These are phyloP conservation scores for Microctenopoma lineatum DNA, from an alignment of 2,797 vertebrate species.

Conservation along the genomic window DNA sequence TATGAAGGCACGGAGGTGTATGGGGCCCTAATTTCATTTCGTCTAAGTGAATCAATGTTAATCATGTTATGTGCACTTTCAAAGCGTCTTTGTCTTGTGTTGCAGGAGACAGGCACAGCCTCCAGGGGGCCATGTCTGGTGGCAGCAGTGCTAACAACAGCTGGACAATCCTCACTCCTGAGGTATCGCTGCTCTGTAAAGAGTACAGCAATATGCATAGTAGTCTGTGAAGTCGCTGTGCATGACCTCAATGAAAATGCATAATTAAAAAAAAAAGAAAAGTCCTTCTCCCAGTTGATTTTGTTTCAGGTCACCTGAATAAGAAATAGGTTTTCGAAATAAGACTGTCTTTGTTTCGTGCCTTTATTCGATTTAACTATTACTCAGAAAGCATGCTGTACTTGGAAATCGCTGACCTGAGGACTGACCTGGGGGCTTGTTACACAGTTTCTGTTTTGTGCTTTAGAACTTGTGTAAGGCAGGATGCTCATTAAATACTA, in stretches of 20 bases:
- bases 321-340: slow-evolving; percentile 52
- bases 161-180: slow-evolving; percentile 88
- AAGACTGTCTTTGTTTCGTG: slow-evolving; percentile 26
- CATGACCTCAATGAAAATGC: slow-evolving; percentile 42
- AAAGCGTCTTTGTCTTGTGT: slow-evolving; percentile 42
- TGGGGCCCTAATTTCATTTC: neutral
- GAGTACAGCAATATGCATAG: neutral
- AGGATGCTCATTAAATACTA: neutral
- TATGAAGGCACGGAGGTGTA: neutral
- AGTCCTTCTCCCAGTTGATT: slow-evolving; percentile 44
- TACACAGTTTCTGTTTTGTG: neutral
- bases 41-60: neutral
- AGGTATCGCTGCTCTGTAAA: slow-evolving; percentile 76
- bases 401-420: too few relatives aligned
- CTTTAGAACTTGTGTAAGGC: neutral
- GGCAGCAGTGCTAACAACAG: slow-evolving; percentile 80
- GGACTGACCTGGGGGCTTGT: neutral
- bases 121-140: slow-evolving; percentile 86
- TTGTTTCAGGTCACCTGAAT: slow-evolving; percentile 65
- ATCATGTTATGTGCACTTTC: slow-evolving; percentile 2
- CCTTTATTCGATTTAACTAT: slow-evolving; percentile 13
- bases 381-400: slow-evolving; percentile 5
- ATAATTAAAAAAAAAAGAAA: slow-evolving; percentile 20
- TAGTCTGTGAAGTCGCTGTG: slow-evolving; percentile 7
- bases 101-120: slow-evolving; percentile 75